A percentile compares a stretch with the other conserved stretches of the same genome.
Conservation (phyloP, 2,797 vertebrate species). For the Spondyliosoma cantharus region DNA sequence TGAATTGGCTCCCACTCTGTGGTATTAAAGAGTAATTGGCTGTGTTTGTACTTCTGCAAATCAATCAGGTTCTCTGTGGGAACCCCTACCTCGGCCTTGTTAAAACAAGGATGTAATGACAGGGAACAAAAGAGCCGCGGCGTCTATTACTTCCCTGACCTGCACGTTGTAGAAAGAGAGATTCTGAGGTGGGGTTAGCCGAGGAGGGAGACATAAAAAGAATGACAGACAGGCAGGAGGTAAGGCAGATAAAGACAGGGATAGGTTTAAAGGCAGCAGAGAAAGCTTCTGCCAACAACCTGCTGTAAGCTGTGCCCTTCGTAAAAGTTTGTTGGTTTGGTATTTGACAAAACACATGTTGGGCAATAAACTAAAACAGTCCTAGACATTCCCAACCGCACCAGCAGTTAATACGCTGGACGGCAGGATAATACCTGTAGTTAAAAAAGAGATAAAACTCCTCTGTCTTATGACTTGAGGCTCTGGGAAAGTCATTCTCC, state of each 20-base stretch:
- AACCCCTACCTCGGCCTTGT: conserved; percentile 34
- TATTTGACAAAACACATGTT: conserved; percentile 17
- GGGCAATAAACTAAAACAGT: conserved; percentile 12
- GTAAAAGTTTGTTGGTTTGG: conserved; percentile 6
- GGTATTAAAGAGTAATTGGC: conserved; percentile 77
- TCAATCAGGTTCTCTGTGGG: conserved; percentile 70
- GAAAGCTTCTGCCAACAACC: neutral
- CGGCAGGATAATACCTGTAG: neutral
- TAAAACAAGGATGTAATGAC: conserved; percentile 65
- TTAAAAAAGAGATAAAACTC: neutral
- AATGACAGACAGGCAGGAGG: conserved; percentile 1
- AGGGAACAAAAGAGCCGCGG: conserved; percentile 49
- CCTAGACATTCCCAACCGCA: neutral
- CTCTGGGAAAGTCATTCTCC: neutral
- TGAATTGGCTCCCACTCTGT: conserved; percentile 68
- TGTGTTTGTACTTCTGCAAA: conserved; percentile 70
- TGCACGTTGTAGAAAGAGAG: neutral
- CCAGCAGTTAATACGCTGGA: neutral
- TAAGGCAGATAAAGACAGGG: conserved; percentile 30
- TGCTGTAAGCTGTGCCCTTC: neutral
- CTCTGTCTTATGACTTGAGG: neutral
- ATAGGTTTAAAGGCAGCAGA: conserved; percentile 2
- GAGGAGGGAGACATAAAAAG: neutral
- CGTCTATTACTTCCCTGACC: conserved; percentile 22
- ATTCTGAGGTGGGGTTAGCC: neutral